phyloP scores from a whole-genome alignment of 53 echinoderm and acorn worm species.

The Holothuria scabra region DNA sequence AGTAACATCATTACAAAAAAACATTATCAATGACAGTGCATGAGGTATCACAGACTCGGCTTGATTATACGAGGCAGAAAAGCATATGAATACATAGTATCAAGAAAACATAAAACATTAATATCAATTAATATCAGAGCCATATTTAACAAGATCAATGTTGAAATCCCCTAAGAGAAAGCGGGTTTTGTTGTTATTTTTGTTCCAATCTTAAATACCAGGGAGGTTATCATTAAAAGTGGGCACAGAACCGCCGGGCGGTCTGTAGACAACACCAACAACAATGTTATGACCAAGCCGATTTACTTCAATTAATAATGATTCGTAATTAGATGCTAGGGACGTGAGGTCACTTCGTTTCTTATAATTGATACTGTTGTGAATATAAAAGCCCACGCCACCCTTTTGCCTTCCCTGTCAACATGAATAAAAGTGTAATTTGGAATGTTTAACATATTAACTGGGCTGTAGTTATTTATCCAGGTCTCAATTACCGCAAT shows the following conservation, averaged over 20 bases:
- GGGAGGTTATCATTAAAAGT: not conserved
- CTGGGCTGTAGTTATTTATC: not conserved
- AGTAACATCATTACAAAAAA: constrained; percentile 4
- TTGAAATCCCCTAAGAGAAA: too few relatives aligned
- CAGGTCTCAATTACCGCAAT: not conserved
- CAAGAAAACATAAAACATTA: not conserved
- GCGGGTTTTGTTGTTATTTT: not conserved
- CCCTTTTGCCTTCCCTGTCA: not conserved
- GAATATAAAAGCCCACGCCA: constrained; percentile 7
- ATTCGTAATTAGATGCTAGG: not conserved
- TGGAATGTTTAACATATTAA: not conserved
- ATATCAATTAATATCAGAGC: not conserved
- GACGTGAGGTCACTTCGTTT: too few relatives aligned
- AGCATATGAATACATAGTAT: not conserved
- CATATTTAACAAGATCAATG: too few relatives aligned
- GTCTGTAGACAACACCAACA: not conserved
- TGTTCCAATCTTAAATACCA: not conserved
- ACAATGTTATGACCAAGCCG: not conserved
- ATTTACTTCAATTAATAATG: not conserved
- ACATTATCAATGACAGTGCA: not conserved
- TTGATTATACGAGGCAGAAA: not conserved
- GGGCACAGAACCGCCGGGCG: too few relatives aligned
- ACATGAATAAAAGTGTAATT: not conserved
- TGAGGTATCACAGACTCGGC: not conserved
- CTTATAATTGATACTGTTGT: too few relatives aligned